Percentiles rank a stretch among this genome's conserved stretches.
These are phyloP conservation scores for Metridium senile DNA, from an alignment of 92 coral and sea anemone genomes.

Conservation along the genomic window DNA sequence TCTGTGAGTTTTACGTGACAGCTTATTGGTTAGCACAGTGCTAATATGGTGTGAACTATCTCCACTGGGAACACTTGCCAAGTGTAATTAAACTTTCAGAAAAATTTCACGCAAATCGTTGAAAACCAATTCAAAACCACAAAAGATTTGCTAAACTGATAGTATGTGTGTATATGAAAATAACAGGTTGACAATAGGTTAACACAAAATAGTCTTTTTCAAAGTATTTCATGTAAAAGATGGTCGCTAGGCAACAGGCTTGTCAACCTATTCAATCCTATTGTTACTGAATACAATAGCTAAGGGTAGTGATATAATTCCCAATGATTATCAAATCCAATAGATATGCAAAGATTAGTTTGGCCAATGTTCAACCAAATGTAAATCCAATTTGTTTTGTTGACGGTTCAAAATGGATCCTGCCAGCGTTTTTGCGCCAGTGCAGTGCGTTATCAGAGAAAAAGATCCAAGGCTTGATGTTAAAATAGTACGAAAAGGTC, in stretches of 20 bases:
- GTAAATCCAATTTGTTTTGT: background rate
- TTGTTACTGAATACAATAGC: constrained; percentile 12
- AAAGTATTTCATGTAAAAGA: background rate
- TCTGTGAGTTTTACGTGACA: background rate
- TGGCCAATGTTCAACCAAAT: constrained; percentile 8
- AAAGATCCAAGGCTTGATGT: constrained; percentile 70
- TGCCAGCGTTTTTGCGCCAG: constrained; percentile 44
- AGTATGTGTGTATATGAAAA: background rate
- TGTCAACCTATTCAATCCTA: constrained; percentile 3
- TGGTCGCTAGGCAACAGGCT: constrained; percentile 34
- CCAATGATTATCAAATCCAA: constrained; percentile 2
- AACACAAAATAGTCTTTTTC: too few relatives aligned
- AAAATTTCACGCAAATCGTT: background rate
- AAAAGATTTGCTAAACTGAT: background rate
- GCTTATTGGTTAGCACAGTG: background rate
- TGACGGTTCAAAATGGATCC: constrained; percentile 49
- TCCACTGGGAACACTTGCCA: background rate
- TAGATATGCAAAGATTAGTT: background rate
- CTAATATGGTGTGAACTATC: background rate
- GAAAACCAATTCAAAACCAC: background rate
- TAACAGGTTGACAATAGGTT: too few relatives aligned
- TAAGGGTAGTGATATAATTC: constrained; percentile 14
- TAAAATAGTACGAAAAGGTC: constrained; percentile 62
- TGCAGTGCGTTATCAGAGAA: constrained; percentile 60
- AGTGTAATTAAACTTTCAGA: too few relatives aligned